Evolutionary conservation across 2,797 vertebrate species (phyloP).

Genomic region (Carduelis carduelis): DNA sequence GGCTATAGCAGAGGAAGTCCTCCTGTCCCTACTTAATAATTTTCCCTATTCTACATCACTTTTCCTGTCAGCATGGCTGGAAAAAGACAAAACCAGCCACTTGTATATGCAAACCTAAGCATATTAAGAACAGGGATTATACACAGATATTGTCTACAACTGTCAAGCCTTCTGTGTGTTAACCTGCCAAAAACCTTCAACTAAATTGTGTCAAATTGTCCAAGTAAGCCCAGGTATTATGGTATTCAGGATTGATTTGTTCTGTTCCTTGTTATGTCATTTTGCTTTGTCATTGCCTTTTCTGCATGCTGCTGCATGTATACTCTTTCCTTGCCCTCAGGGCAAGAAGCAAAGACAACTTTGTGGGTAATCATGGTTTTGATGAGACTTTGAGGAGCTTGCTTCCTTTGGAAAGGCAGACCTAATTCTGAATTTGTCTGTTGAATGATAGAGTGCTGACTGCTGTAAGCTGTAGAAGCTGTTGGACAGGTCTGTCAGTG

Average conservation of each 20-base stretch:
- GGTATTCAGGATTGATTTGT: neutral
- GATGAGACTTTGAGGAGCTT: neutral
- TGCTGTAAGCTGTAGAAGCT: neutral
- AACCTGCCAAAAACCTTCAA: constrained; percentile 32
- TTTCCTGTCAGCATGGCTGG: constrained; percentile 29
- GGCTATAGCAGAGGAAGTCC: neutral
- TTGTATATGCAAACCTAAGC: constrained; percentile 1
- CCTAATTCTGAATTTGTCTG: neutral
- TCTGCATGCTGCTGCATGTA: neutral
- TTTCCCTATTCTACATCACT: constrained; percentile 32
- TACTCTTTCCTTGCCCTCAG: neutral
- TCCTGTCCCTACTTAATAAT: neutral
- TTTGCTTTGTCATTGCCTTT: neutral
- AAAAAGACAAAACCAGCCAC: constrained; percentile 30
- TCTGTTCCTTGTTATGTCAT: neutral
- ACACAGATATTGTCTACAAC: constrained; percentile 26
- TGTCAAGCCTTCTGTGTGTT: constrained; percentile 4
- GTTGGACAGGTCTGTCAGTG: neutral
- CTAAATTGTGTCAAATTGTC: constrained; percentile 4
- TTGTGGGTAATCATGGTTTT: neutral
- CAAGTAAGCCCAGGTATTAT: neutral
- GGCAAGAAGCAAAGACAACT: neutral
- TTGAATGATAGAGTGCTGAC: neutral
- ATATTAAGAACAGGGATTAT: constrained; percentile 29
- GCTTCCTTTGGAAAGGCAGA: neutral